These are phyloP conservation scores for Gnathonemus longibarbis DNA, from an alignment of 2,113 vertebrate species.

Conservation along the genomic window DNA sequence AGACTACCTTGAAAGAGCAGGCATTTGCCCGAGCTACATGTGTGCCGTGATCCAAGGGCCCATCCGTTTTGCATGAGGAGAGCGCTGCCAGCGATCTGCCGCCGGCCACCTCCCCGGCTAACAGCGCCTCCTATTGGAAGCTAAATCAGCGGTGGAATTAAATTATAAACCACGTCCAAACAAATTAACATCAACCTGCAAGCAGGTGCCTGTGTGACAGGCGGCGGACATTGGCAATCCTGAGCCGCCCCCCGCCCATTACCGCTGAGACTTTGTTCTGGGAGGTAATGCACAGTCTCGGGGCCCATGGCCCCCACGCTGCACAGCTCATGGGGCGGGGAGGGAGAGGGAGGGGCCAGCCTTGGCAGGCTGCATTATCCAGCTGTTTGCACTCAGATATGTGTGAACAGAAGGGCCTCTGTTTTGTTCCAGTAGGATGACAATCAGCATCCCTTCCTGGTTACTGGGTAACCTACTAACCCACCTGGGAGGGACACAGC, in stretches of 20 bases:
- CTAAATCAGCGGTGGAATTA: constrained; percentile 61
- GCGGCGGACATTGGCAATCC: constrained; percentile 55
- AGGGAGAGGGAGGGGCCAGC: constrained; percentile 36
- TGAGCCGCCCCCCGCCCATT: constrained; percentile 34
- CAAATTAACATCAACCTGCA: constrained; percentile 57
- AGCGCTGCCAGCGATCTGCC: constrained; percentile 6
- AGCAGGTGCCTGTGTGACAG: constrained; percentile 55
- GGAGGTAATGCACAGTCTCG: constrained; percentile 37
- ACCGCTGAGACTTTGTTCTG: constrained; percentile 30
- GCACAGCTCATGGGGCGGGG: constrained; percentile 39
- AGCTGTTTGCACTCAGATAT: constrained; percentile 52
- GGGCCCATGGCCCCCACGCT: constrained; percentile 37
- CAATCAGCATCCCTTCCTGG: neutral
- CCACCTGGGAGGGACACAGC: neutral
- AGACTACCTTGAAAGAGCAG: constrained; percentile 34
- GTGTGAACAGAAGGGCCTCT: constrained; percentile 14
- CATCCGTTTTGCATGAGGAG: constrained; percentile 35
- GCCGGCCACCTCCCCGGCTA: constrained; percentile 33
- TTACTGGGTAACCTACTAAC: neutral
- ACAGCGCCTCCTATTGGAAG: constrained; percentile 47
- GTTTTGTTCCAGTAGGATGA: neutral
- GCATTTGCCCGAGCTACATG: constrained; percentile 31
- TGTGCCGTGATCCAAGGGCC: constrained; percentile 30
- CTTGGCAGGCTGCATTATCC: constrained; percentile 44
- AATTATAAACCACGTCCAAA: constrained; percentile 65